These are phyloP conservation scores for Empidonax alnorum DNA, from an alignment of 2,113 vertebrate species.

Conservation along the genomic window DNA sequence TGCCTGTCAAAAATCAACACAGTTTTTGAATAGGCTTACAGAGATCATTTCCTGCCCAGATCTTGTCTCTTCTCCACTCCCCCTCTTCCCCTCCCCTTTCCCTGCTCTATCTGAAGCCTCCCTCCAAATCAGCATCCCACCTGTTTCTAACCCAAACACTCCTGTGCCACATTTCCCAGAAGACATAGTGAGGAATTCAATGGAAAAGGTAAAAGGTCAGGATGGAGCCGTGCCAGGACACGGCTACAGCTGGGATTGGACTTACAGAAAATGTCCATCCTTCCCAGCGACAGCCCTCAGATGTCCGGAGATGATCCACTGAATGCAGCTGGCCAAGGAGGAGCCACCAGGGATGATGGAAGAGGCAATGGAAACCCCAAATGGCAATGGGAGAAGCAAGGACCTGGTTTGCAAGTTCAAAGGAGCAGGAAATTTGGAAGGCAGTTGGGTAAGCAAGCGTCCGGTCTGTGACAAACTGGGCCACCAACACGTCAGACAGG, in stretches of 20 bases:
- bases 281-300: neutral
- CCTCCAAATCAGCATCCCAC: conserved; percentile 5
- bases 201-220: neutral
- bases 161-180: conserved; percentile 33
- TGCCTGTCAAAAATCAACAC: neutral
- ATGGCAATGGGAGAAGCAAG: rapidly evolving
- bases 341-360: neutral
- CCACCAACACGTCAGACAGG: neutral
- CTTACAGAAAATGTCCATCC: conserved; percentile 30
- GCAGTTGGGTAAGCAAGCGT: neutral
- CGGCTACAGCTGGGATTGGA: neutral
- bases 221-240: neutral
- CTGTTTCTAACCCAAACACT: conserved; percentile 12
- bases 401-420: neutral
- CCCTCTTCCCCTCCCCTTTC: neutral
- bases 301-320: neutral
- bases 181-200: neutral
- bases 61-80: neutral
- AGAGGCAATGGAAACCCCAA: neutral
- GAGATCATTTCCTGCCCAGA: neutral
- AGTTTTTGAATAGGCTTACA: neutral
- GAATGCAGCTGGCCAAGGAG: neutral
- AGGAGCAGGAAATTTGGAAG: conserved; percentile 8
- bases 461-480: neutral
- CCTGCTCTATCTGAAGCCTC: neutral